These are phyloP conservation scores for Drosophila birchii DNA, from an alignment of 2,888 invertebrate genomes.

Conservation along the genomic window DNA sequence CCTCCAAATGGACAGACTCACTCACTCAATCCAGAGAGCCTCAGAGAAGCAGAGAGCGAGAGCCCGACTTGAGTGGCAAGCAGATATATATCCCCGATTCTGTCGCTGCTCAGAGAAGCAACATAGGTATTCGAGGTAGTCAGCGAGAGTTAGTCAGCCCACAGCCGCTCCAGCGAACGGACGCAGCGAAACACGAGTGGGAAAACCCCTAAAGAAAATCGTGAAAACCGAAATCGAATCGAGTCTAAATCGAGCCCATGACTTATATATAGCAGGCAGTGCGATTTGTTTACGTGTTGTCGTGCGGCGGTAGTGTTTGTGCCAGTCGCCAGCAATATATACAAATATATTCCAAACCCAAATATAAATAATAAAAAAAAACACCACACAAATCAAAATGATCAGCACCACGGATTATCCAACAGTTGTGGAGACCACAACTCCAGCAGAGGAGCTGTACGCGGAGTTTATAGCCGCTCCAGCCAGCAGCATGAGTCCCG, in stretches of 20 bases:
- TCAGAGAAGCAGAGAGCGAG: background rate
- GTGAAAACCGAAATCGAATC: background rate
- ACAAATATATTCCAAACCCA: constrained; percentile 28
- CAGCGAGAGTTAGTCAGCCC: constrained; percentile 59
- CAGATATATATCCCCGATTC: background rate
- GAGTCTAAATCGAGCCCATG: constrained; percentile 47
- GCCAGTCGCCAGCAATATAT: constrained; percentile 8
- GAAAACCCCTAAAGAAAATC: constrained; percentile 3
- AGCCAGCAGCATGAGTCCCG: constrained; percentile 77
- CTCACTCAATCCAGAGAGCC: constrained; percentile 19
- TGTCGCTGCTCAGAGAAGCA: constrained; percentile 43
- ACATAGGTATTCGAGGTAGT: constrained; percentile 40
- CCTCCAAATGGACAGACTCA: constrained; percentile 24
- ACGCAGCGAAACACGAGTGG: constrained; percentile 39
- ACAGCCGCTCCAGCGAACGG: constrained; percentile 69
- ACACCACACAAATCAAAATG: constrained; percentile 38
- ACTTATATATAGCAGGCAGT: constrained; percentile 52
- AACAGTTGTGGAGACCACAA: constrained; percentile 47
- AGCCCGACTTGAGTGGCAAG: constrained; percentile 3
- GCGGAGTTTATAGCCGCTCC: constrained; percentile 72
- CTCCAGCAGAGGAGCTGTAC: constrained; percentile 47
- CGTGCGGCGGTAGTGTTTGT: constrained; percentile 53
- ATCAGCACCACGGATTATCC: constrained; percentile 66
- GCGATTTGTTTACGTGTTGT: constrained; percentile 67
- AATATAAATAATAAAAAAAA: constrained; percentile 24